Conservation (phyloP, 2,888 invertebrate genomes). For the Seira ritae region DNA sequence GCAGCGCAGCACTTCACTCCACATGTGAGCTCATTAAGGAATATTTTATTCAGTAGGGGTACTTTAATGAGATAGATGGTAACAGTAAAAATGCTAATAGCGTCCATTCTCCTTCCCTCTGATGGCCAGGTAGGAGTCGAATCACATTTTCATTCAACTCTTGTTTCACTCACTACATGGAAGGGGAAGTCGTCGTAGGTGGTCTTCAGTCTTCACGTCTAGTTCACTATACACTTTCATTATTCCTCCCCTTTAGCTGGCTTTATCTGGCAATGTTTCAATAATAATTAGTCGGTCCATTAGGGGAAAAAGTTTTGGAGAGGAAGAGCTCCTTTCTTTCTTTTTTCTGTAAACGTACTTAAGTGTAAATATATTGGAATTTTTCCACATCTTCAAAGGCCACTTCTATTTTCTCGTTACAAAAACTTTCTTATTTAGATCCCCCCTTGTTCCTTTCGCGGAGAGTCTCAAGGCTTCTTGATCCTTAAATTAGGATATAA, state of each 20-base stretch:
- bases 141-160: slow-evolving; percentile 35
- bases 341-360: too few relatives aligned
- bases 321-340: too few relatives aligned
- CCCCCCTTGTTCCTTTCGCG: too few relatives aligned
- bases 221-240: slow-evolving; percentile 34
- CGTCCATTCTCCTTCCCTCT: slow-evolving; percentile 2
- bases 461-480: too few relatives aligned
- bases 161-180: slow-evolving; percentile 4
- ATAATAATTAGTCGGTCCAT: slow-evolving; percentile 30
- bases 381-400: too few relatives aligned
- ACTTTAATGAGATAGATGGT: slow-evolving; percentile 29
- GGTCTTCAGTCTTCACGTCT: too few relatives aligned
- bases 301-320: too few relatives aligned
- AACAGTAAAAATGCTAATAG: slow-evolving; percentile 44
- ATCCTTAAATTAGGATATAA: too few relatives aligned
- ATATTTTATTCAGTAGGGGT: slow-evolving; percentile 40
- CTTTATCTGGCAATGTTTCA: slow-evolving; percentile 41
- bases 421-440: too few relatives aligned
- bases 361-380: too few relatives aligned
- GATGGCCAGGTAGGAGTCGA: slow-evolving; percentile 3
- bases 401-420: too few relatives aligned
- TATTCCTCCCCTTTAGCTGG: slow-evolving; percentile 6
- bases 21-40: slow-evolving; percentile 34
- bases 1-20: too few relatives aligned
- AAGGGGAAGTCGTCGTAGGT: slow-evolving; percentile 25